Percentiles rank a stretch among this genome's conserved stretches.
Evolutionary conservation across 2,888 invertebrate species (phyloP).

Genomic region (Callimorpha dominula): DNA sequence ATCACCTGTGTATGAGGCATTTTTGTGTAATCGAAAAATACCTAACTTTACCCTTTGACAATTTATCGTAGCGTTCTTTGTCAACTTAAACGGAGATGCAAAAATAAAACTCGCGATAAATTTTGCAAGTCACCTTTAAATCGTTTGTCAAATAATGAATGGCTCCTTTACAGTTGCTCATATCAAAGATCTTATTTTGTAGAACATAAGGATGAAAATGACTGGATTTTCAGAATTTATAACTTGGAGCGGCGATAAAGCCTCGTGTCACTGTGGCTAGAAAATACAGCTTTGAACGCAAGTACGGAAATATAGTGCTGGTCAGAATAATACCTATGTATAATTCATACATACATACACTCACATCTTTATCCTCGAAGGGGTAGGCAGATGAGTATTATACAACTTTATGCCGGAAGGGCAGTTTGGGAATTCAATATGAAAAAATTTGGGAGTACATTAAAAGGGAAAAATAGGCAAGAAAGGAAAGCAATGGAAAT

Average conservation of each 20-base stretch:
- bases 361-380: no score
- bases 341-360: neutral
- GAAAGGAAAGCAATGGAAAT: no score
- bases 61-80: slow-evolving; percentile 76
- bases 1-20: slow-evolving; percentile 38
- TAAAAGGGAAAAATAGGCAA: no score
- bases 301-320: slow-evolving; percentile 65
- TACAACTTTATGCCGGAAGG: no score
- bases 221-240: slow-evolving; percentile 17
- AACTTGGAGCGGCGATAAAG: slow-evolving; percentile 51
- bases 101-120: slow-evolving; percentile 76
- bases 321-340: neutral
- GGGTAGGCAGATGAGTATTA: no score
- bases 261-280: slow-evolving; percentile 68
- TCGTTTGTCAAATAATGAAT: slow-evolving; percentile 79
- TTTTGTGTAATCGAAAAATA: slow-evolving; percentile 65
- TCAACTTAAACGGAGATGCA: slow-evolving; percentile 71
- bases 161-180: slow-evolving; percentile 50
- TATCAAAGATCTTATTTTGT: slow-evolving; percentile 29
- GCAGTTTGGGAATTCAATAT: no score
- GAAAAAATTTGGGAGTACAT: no score
- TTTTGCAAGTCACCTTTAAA: slow-evolving; percentile 77
- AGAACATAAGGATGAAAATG: slow-evolving; percentile 45
- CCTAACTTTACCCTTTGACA: slow-evolving; percentile 62
- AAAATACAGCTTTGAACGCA: slow-evolving; percentile 71